Percentiles rank a stretch among this genome's conserved stretches.
These are phyloP conservation scores for Machimus rusticus DNA, from an alignment of 2,888 invertebrate genomes.

Conservation along the genomic window DNA sequence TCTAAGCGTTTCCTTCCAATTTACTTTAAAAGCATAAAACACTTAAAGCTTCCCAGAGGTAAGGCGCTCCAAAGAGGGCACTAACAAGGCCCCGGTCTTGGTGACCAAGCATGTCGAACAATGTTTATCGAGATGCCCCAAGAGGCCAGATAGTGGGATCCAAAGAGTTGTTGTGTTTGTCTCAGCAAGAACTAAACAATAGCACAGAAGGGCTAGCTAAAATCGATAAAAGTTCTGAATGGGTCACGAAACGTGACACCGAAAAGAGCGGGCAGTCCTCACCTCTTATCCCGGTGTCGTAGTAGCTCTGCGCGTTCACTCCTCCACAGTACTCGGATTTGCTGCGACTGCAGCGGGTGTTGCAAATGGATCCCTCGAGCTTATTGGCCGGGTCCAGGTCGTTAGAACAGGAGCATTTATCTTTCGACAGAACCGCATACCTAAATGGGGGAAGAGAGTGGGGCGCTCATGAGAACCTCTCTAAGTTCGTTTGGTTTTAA, in stretches of 20 bases:
- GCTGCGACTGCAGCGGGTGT: constrained; percentile 69
- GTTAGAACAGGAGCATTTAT: constrained; percentile 57
- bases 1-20: not conserved
- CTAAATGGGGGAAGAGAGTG: constrained; percentile 45
- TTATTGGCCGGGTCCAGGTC: constrained; percentile 55
- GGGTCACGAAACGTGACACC: constrained; percentile 1
- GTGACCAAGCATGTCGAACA: not conserved
- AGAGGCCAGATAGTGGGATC: not conserved
- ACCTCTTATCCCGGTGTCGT: constrained; percentile 67
- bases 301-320: constrained; percentile 71
- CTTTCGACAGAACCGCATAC: constrained; percentile 59
- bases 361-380: constrained; percentile 65
- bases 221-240: not conserved
- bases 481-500: constrained; percentile 23
- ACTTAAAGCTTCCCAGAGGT: not conserved
- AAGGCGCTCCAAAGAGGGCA: not conserved
- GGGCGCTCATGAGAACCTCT: not conserved
- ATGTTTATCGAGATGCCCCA: not conserved
- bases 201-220: not conserved
- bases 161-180: not conserved
- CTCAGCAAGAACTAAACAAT: constrained; percentile 8
- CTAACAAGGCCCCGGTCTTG: not conserved
- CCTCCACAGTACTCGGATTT: constrained; percentile 74
- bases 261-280: not conserved
- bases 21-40: not conserved